Base-by-base conservation (phyloP, 92 coral and sea anemone species). In the Actinernus sp. region DNA sequence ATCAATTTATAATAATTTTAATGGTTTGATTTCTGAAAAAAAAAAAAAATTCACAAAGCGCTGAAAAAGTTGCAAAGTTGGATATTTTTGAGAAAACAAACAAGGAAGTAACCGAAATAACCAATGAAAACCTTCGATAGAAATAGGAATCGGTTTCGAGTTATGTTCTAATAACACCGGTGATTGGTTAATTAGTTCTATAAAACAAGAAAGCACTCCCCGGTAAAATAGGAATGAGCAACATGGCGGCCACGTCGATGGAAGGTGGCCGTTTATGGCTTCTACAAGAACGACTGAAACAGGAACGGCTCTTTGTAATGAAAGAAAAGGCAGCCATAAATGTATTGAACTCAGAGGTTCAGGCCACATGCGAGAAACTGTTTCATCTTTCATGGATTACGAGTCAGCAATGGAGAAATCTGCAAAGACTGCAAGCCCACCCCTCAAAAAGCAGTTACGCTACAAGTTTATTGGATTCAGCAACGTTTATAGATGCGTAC, bases 361-460 rank as follows among this genome's bases (percentile, higher is more conserved):
- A 78, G 33, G 78, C 89, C 26, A 90, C 92, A 2, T 88, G 92
- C 31, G 98, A 94, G 39, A 86, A 86, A 47, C 88, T 94, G 19
- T 87, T 83, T 26, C 98, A 88, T 69, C 48, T 88, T 49, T 94
- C 96, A 1, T 94, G 98, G 98, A 90, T 90, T 20, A 79, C 88
- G 2, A 85, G 97, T 9, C 98, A 94, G 34, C 97, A 94, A 43
- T 94, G 98, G 98, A 74, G 82, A 51, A 84, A 89, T 67, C 68
- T 90, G 13, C 91, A 84, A 38, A 53, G 92, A 39, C 53, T 90
- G 40, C 81, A 85, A 62, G 98, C 91, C 51, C 84, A 92, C 52
- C 87, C 92, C 2, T 88, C 94, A n/a, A 92, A 90, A 51, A 88
- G 97, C 45, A 83, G 88, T 49, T 87, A 94, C 58, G 90, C 92